phyloP scores from a whole-genome alignment of 2,888 invertebrate genomes.

The Amblyjoppa fuscipennis region DNA sequence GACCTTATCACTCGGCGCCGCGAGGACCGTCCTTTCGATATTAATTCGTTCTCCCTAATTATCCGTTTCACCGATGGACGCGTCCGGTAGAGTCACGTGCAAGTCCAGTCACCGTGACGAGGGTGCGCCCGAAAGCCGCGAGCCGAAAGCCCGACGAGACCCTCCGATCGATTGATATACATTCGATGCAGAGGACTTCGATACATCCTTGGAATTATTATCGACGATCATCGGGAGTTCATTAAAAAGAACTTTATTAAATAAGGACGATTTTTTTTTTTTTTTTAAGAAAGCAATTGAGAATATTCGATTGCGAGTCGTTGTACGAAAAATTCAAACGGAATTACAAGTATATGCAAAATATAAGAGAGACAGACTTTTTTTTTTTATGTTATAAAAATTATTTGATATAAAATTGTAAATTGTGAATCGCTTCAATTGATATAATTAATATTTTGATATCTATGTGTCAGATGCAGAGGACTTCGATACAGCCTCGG shows the following conservation, averaged over 20 bases:
- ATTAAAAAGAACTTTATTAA: too few relatives aligned
- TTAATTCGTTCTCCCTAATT: constrained; percentile 68
- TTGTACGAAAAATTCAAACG: neutral
- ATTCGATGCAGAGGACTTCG: constrained; percentile 8
- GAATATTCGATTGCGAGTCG: neutral
- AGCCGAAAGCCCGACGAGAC: neutral
- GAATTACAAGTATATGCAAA: too few relatives aligned
- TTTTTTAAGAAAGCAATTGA: too few relatives aligned
- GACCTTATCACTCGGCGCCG: constrained; percentile 34
- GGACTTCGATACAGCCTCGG: too few relatives aligned
- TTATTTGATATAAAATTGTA: too few relatives aligned
- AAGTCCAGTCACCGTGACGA: constrained; percentile 33
- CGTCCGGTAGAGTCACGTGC: constrained; percentile 47
- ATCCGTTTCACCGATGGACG: constrained; percentile 59
- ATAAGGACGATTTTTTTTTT: too few relatives aligned
- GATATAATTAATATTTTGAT: too few relatives aligned
- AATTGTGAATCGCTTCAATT: too few relatives aligned
- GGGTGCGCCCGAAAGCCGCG: constrained; percentile 51
- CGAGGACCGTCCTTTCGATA: constrained; percentile 44
- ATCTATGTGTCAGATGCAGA: too few relatives aligned
- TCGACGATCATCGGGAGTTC: neutral
- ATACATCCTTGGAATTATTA: constrained; percentile 24
- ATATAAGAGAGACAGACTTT: too few relatives aligned
- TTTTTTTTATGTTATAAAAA: too few relatives aligned
- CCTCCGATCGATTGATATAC: constrained; percentile 40